Evolutionary conservation across 2,888 invertebrate genomes (phyloP), one percentile per base, ranked within the genome.

Genomic region (Troilus luridus): DNA sequence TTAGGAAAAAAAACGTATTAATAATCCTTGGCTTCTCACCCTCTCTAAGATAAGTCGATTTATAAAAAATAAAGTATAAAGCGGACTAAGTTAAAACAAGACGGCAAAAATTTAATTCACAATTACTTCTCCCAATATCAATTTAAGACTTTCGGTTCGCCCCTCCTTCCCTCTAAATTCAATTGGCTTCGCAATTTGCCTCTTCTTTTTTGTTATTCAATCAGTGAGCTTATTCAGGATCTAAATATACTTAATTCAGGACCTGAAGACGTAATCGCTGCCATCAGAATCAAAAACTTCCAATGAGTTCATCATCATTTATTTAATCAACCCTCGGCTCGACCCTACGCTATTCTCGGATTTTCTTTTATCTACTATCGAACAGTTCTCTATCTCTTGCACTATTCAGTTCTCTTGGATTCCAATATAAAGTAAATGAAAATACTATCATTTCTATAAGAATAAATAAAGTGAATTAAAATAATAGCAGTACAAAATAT

Each of bases 221-320:
- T 85, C 85, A 85, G 56, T 3, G 85, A 19, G n/a, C 85, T 85
- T 85, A 85, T 85, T 85, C 85, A 85, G 85, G 10, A 85, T 77
- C 72, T 21, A 85, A n/a, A 85, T 85, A 56, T 85, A 58, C 85
- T 85, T 85, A 85, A 85, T 85, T 85, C 85, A 41, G 41, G 41
- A 77, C 27, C 85, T 85, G 85, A 85, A 58, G 14, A 54, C 85
- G 56, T 85, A 85, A 85, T 85, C 3, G 85, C 24, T 14, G 14
- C 85, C 41, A 85, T 85, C 85, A 85, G 85, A 14, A 85, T 21
- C 56, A 85, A 58, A 81, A 85, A 85, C 56, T 85, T 85, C 85
- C 56, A 58, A 85, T 54, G 85, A 58, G 85, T 85, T 85, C 85
- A 85, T 85, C 85, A 85, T 58, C 85, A 85, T 85, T 85, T 85